Base-by-base conservation (phyloP, 2,888 invertebrate species). In the Clusia tigrina region DNA sequence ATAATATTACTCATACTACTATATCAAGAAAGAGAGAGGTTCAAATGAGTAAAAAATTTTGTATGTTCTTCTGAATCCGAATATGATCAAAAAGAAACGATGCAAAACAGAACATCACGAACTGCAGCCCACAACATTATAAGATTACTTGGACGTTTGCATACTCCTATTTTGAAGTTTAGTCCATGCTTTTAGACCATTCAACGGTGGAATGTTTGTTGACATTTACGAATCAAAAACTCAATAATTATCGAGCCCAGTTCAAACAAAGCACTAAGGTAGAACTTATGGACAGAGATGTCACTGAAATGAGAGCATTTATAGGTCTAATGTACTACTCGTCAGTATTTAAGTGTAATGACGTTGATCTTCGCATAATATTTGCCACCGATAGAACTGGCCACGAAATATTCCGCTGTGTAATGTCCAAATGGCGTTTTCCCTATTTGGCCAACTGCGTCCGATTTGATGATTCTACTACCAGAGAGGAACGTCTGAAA, bases 321-420 rank as follows among this genome's bases (percentile, higher is more conserved):
- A 32, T 32, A 9, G 32, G 32, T 32, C 32, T 32, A 32, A 32
- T 32, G 32, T 32, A 32, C 32, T 32, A 32, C 32, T 6, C 32
- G 6, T 32, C 32, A 32, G 32, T 32, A 32, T 32, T 32, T 32
- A 32, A 32, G 32, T 32, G 32, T 12, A 32, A 32, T 32, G 32
- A 32, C 32, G 32, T 12, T 9, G 32, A 32, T 32, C 32, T 32
- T 32, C 32, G 32, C 6, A 32, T 12, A 32, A 32, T 32, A 32
- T 32, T 32, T 32, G 32, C 32, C 12, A 32, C 32, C 32, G 55
- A 54, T 58, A 24, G 64, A 22, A 67, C 53, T 58, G 69, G 66
- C 26, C 60, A 53, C 46, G 64, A 65, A 64, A 67, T 67, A 65
- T 67, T 68, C 38, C 63, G 57, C 22, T 62, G 63, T 26, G 62